A percentile compares a stretch with the other conserved stretches of the same genome.
phyloP scores from a whole-genome alignment of 2,113 vertebrate species.

The Erpornis zantholeuca region DNA sequence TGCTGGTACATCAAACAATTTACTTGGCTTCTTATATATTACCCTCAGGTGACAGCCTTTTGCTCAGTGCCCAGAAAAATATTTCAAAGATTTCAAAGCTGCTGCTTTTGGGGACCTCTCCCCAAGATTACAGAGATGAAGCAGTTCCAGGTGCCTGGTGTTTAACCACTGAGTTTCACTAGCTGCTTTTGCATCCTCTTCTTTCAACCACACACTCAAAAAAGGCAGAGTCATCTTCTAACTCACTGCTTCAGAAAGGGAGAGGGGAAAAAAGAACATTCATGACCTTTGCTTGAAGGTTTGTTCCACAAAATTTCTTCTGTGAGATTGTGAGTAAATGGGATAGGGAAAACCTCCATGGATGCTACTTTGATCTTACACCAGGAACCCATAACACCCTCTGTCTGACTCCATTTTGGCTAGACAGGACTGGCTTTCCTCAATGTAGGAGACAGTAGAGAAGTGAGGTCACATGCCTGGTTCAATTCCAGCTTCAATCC shows the following conservation, averaged over 20 bases:
- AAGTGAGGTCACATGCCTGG: slow-evolving; percentile 13
- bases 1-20: not conserved
- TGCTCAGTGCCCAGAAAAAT: not conserved
- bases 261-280: not conserved
- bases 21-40: not conserved
- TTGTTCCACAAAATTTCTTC: not conserved
- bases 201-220: not conserved
- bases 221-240: not conserved
- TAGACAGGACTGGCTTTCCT: not conserved
- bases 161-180: not conserved
- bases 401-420: slow-evolving; percentile 13
- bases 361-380: not conserved
- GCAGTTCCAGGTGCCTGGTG: not conserved
- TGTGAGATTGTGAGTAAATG: not conserved
- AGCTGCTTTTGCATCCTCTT: not conserved
- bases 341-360: not conserved
- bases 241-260: not conserved
- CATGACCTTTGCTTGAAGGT: not conserved
- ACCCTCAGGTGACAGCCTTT: not conserved
- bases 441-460: not conserved
- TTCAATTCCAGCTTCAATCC: slow-evolving; percentile 38
- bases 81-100: not conserved
- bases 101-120: not conserved
- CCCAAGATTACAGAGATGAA: not conserved
- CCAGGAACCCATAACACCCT: not conserved